Percentiles rank a stretch among this genome's conserved stretches.
phyloP scores from a whole-genome alignment of 2,888 invertebrate genomes.

The Pogonocherus hispidulus region DNA sequence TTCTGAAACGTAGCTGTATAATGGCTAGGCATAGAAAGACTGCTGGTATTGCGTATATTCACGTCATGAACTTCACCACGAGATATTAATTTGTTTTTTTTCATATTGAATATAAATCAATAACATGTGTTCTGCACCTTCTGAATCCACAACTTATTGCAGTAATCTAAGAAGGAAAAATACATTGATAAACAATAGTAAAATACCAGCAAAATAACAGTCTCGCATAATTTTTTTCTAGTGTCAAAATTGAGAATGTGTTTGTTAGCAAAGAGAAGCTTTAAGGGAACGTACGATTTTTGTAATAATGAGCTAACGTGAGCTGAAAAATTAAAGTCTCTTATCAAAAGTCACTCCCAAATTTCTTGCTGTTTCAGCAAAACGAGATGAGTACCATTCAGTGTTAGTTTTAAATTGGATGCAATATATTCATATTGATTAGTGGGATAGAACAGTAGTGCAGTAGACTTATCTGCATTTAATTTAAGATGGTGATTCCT shows the following conservation, averaged over 20 bases:
- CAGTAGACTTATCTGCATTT: background rate
- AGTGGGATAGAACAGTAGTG: background rate
- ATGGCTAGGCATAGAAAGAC: background rate
- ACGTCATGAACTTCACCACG: background rate
- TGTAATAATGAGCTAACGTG: background rate
- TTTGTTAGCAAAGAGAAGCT: constrained; percentile 19
- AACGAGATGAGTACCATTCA: background rate
- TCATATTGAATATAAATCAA: constrained; percentile 13
- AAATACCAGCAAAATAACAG: constrained; percentile 14
- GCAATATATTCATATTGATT: background rate
- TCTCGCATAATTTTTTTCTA: constrained; percentile 26
- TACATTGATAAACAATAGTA: constrained; percentile 21
- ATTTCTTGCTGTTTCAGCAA: constrained; percentile 6
- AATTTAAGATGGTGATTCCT: background rate
- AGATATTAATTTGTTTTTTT: background rate
- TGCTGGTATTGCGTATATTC: background rate
- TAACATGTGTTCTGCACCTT: constrained; percentile 22
- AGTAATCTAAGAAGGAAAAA: constrained; percentile 8
- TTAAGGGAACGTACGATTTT: constrained; percentile 8
- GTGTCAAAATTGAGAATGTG: constrained; percentile 26
- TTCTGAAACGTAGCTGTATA: background rate
- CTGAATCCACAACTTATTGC: background rate
- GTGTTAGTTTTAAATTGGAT: background rate
- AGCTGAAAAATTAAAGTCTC: background rate
- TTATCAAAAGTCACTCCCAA: constrained; percentile 16